A percentile compares a stretch with the other conserved stretches of the same genome.
Evolutionary conservation across 2,888 invertebrate genomes (phyloP).

Genomic region (Agrochola macilenta): DNA sequence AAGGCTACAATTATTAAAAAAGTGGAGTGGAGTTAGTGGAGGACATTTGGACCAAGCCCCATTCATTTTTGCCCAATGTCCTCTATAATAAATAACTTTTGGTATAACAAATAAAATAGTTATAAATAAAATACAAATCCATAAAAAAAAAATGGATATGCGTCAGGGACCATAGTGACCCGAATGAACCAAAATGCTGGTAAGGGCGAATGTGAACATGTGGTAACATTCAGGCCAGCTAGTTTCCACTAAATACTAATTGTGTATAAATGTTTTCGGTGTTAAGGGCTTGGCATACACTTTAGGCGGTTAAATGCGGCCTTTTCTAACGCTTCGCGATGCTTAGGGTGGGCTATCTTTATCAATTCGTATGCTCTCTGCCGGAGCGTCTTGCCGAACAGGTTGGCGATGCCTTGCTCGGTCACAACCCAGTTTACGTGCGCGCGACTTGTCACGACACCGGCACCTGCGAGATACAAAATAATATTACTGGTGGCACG

Average conservation of each 20-base stretch:
- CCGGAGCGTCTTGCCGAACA: conserved; percentile 97
- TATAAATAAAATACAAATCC: neutral
- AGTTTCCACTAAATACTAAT: neutral
- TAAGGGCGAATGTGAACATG: neutral
- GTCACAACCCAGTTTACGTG: conserved; percentile 98
- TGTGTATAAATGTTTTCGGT: neutral
- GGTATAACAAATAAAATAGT: neutral
- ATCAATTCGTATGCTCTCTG: conserved; percentile 97
- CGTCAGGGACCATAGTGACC: no score
- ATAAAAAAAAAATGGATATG: neutral
- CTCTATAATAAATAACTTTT: neutral
- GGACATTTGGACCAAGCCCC: neutral
- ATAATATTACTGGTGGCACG: neutral
- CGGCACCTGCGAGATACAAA: conserved; percentile 92
- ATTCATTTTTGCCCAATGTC: neutral
- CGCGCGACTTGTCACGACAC: conserved; percentile 97
- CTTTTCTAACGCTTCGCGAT: conserved; percentile 95
- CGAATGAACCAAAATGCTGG: neutral
- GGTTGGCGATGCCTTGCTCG: conserved; percentile 96
- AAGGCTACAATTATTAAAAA: no score
- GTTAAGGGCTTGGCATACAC: conserved; percentile 92
- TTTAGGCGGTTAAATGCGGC: conserved; percentile 96
- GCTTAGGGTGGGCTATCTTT: conserved; percentile 96
- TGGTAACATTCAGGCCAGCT: conserved; percentile 7
- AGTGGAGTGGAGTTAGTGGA: no score